Conservation (phyloP, 2,888 invertebrate genomes). For the Pheosia tremula region DNA sequence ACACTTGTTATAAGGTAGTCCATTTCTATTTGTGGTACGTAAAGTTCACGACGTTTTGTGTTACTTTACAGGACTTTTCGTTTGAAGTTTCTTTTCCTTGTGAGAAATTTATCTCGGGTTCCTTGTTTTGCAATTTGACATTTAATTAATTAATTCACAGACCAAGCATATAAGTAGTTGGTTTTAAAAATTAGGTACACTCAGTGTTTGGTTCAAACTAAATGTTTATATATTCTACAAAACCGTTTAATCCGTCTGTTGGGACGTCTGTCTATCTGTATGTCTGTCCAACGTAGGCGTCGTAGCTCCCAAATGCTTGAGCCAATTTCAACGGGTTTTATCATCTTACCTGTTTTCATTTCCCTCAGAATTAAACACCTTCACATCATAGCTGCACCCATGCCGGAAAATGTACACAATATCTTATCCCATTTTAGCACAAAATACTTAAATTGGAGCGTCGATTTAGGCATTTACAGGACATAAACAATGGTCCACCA, state of each 20-base stretch:
- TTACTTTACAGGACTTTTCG: constrained; percentile 1
- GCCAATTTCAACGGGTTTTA: no score
- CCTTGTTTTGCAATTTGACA: not conserved
- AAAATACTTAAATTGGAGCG: not conserved
- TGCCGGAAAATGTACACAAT: not conserved
- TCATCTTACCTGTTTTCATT: no score
- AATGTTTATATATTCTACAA: no score
- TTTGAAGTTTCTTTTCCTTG: not conserved
- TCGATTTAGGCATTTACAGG: not conserved
- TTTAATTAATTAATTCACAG: not conserved
- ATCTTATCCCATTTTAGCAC: not conserved
- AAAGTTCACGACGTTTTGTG: constrained; percentile 1
- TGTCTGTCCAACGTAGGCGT: no score
- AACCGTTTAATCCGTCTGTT: no score
- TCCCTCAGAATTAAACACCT: no score
- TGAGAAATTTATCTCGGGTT: not conserved
- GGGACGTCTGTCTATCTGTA: no score
- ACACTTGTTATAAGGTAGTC: constrained; percentile 19
- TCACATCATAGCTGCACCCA: no score
- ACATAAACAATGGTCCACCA: constrained; percentile 12
- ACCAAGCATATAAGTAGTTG: no score
- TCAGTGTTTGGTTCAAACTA: no score
- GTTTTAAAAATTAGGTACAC: no score
- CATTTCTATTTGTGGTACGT: constrained; percentile 19
- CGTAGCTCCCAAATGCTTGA: no score